Percentiles rank a stretch among this genome's conserved stretches.
Conservation (phyloP, 2,113 vertebrate genomes). For the Macrotus californicus region DNA sequence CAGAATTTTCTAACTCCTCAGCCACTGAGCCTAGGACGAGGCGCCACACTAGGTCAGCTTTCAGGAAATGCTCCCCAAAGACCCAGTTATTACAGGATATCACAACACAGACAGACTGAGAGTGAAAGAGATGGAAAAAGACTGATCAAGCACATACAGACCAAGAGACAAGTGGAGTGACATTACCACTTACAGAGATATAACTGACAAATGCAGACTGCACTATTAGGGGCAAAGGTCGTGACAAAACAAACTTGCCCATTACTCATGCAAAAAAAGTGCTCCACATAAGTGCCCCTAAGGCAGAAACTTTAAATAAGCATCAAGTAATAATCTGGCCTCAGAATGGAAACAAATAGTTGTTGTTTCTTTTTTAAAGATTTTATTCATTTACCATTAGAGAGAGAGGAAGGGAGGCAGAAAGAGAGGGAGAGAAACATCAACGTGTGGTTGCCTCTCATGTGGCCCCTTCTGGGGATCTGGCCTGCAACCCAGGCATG, state of each 20-base stretch:
- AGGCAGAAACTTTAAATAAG: conserved; percentile 77
- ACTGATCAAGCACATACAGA: background rate
- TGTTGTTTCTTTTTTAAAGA: too few relatives aligned
- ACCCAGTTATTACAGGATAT: background rate
- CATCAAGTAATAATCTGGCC: conserved; percentile 75
- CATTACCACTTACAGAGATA: background rate
- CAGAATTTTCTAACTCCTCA: background rate
- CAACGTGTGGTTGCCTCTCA: too few relatives aligned
- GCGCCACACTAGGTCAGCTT: background rate
- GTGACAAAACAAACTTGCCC: background rate
- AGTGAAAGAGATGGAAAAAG: background rate
- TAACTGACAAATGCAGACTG: background rate
- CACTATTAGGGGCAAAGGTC: background rate
- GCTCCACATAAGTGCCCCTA: background rate
- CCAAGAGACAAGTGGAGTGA: background rate
- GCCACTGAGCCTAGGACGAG: background rate
- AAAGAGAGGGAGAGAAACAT: too few relatives aligned
- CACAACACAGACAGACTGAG: background rate
- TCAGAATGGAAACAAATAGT: conserved; percentile 72
- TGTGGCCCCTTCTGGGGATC: too few relatives aligned
- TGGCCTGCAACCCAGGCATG: too few relatives aligned
- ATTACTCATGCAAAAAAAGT: background rate
- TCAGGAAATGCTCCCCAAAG: background rate
- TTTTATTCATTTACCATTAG: too few relatives aligned
- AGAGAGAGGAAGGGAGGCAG: too few relatives aligned